phyloP scores from a whole-genome alignment of 2,888 invertebrate genomes.

The Megastigmus dorsalis region DNA sequence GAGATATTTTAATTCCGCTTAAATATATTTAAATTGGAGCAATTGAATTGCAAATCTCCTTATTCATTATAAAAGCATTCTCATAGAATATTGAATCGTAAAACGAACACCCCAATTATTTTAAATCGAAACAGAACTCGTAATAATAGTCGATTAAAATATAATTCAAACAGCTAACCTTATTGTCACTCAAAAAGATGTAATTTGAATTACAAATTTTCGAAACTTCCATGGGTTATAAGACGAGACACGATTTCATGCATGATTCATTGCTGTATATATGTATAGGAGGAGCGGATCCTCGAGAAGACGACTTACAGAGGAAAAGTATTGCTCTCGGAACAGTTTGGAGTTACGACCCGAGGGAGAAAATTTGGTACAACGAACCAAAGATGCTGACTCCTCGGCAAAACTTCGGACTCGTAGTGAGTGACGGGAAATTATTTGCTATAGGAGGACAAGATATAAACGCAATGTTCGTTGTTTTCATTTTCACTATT shows the following conservation, averaged over 20 bases:
- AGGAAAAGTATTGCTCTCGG: slow-evolving; percentile 78
- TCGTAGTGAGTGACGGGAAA: slow-evolving; percentile 80
- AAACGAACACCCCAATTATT: too few relatives aligned
- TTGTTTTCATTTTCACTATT: slow-evolving; percentile 10
- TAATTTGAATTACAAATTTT: too few relatives aligned
- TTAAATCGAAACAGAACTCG: too few relatives aligned
- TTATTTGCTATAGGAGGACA: slow-evolving; percentile 84
- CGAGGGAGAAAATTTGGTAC: slow-evolving; percentile 80
- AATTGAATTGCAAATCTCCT: too few relatives aligned
- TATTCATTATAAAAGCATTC: too few relatives aligned
- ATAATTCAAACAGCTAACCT: too few relatives aligned
- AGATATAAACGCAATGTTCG: slow-evolving; percentile 78
- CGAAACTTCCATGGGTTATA: too few relatives aligned
- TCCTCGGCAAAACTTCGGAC: slow-evolving; percentile 82
- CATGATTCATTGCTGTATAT: slow-evolving; percentile 25
- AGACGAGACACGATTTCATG: slow-evolving; percentile 3
- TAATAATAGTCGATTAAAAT: too few relatives aligned
- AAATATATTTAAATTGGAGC: too few relatives aligned
- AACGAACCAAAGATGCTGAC: slow-evolving; percentile 79
- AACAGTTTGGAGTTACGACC: slow-evolving; percentile 83
- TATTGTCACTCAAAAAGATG: too few relatives aligned
- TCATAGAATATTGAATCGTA: too few relatives aligned
- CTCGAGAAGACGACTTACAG: slow-evolving; percentile 77
- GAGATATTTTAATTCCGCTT: too few relatives aligned
- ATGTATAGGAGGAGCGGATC: slow-evolving; percentile 79